Conservation (phyloP, 2,888 invertebrate species). For the Norana najaformis region DNA sequence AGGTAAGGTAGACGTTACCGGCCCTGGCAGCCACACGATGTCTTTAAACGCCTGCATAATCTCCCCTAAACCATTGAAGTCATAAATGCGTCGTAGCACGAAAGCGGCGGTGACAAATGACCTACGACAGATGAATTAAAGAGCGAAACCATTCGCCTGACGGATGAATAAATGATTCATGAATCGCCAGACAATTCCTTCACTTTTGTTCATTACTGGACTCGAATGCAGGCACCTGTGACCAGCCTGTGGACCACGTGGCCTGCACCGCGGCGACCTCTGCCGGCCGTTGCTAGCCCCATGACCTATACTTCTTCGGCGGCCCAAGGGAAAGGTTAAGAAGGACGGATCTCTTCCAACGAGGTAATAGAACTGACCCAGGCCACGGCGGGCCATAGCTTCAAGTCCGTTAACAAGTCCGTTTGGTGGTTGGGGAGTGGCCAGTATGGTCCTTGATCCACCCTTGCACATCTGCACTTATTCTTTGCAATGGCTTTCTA, state of each 20-base stretch:
- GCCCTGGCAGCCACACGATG: no score
- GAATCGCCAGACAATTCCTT: background rate
- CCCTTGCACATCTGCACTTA: no score
- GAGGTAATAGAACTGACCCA: no score
- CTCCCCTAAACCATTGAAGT: background rate
- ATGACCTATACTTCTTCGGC: background rate
- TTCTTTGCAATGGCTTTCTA: no score
- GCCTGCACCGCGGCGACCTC: background rate
- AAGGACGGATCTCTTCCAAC: background rate
- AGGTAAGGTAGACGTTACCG: no score
- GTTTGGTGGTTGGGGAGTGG: no score
- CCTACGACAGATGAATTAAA: background rate
- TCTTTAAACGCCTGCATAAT: no score
- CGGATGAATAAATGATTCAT: background rate
- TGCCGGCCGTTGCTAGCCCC: background rate
- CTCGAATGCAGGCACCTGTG: background rate
- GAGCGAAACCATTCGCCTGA: background rate
- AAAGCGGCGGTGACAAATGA: background rate
- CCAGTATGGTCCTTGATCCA: no score
- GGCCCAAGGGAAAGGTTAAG: background rate
- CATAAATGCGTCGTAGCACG: no score
- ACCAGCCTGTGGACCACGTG: background rate
- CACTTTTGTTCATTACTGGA: background rate
- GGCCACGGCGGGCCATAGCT: background rate
- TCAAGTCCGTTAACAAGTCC: background rate